Conservation (phyloP, 2,113 vertebrate species). For the Ploceus nigricollis region DNA sequence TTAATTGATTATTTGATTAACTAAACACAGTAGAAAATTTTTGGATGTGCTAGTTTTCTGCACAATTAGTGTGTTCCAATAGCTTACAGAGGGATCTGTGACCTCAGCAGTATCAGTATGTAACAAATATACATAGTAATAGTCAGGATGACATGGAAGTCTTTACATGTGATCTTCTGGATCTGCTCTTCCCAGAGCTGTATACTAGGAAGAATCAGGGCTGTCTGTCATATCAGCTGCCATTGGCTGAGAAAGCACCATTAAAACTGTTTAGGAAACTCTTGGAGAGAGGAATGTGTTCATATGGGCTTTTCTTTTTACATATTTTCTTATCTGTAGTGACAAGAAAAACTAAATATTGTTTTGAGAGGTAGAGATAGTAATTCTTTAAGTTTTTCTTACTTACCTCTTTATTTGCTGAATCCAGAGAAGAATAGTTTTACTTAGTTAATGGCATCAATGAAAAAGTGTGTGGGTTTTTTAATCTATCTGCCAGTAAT, state of each 20-base stretch:
- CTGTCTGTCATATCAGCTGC: neutral
- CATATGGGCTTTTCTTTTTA: neutral
- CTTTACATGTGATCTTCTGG: neutral
- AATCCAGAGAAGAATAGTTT: neutral
- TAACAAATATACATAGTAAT: neutral
- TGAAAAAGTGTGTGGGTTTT: neutral
- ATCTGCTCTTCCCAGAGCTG: neutral
- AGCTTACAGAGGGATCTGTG: neutral
- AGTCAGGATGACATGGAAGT: neutral
- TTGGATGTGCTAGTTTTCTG: neutral
- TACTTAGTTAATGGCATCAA: neutral
- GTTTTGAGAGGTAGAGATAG: neutral
- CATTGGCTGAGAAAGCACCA: fast-evolving
- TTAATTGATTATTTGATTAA: neutral
- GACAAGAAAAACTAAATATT: neutral
- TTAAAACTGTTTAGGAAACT: neutral
- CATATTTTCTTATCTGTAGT: neutral
- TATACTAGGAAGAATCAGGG: neutral
- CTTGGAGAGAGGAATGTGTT: neutral
- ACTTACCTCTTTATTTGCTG: neutral
- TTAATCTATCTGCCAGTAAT: neutral
- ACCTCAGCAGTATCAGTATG: neutral
- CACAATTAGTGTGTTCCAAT: neutral
- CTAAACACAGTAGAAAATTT: neutral
- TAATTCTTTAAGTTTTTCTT: neutral